Evolutionary conservation across 1,140 invertebrate species (phyloP), one percentile per base, ranked within the genome.

Genomic region (Zophobas atratus): DNA sequence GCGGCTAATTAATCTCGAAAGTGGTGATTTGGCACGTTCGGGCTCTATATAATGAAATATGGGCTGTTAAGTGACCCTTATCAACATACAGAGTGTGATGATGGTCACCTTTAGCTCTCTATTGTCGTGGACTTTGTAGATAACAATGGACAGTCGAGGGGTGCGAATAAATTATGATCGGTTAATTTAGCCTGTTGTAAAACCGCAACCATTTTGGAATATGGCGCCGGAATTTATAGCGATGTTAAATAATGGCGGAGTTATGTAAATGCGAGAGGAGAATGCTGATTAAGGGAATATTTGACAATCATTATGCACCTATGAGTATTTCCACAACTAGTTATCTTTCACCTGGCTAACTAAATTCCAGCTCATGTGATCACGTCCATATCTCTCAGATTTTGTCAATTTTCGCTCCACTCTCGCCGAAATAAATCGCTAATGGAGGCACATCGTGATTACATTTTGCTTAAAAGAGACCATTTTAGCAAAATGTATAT

Each of bases 51-150:
- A 67, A 67, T 67, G 6, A 67, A 32, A 20, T 67, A 41, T 20
- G 41, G 34, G 32, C 55, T 57, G 55, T 57, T 33, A 57, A 57
- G 34, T 43, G 60, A 67, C 60, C 60, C 60, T 67, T 67, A 41
- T 67, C 60, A 67, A 32, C 38, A 5, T 57, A 51, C 49, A 51
- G n/a, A 51, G 49, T 51, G 49, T 51, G 49, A 20, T 57, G 55
- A 57, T 57, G 32, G 55, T 57, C 55, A 51, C 49, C 49, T 51
- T 51, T 51, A 57, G 32, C 3, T 34, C 55, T 8, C 55, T 20
- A 57, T 57, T 57, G 55, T 57, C 55, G 2, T 51, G 6, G 20
- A 51, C 49, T 20, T 5, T 6, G 49, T 4, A 1, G 39, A 43
- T 38, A 67, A 67, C 60, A 67, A 67, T 43, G 6, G 39, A 41